These are phyloP conservation scores for Polylopha cassiicola DNA, from an alignment of 2,888 invertebrate species.

Conservation along the genomic window DNA sequence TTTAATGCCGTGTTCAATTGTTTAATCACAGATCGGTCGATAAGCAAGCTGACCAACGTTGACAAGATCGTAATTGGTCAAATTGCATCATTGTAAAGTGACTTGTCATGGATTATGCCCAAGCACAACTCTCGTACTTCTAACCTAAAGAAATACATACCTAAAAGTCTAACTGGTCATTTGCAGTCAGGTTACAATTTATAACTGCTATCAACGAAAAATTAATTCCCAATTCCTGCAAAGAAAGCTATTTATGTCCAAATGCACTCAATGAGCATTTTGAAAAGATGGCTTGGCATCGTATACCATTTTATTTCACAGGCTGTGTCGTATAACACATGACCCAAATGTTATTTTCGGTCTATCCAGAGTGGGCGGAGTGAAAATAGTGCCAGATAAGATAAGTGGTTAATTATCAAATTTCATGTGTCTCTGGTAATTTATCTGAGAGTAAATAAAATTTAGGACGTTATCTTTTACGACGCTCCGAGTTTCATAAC, in stretches of 20 bases:
- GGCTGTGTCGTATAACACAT: constrained; percentile 26
- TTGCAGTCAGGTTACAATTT: too few species aligned
- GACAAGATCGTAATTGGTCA: constrained; percentile 27
- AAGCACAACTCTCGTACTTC: too few species aligned
- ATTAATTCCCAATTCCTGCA: constrained; percentile 6
- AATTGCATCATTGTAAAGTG: constrained; percentile 23
- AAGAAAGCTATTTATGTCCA: constrained; percentile 1
- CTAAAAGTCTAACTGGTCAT: too few species aligned
- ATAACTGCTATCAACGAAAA: neutral
- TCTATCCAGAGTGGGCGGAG: constrained; percentile 44
- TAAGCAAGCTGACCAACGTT: constrained; percentile 8
- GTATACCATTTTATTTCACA: constrained; percentile 7
- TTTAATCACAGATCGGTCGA: constrained; percentile 25
- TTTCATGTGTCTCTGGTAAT: constrained; percentile 59
- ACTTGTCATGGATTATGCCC: too few species aligned
- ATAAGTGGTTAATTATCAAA: constrained; percentile 69
- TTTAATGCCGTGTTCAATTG: constrained; percentile 31
- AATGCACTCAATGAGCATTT: too few species aligned
- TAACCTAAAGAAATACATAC: too few species aligned
- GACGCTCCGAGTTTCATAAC: constrained; percentile 53
- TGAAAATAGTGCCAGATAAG: constrained; percentile 63
- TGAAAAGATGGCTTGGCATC: too few species aligned
- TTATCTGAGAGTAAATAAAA: constrained; percentile 69
- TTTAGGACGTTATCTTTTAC: constrained; percentile 54
- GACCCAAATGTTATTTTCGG: constrained; percentile 34